These are phyloP conservation scores for Olivierus martensii DNA, from an alignment of 1,140 invertebrate genomes.

Conservation along the genomic window DNA sequence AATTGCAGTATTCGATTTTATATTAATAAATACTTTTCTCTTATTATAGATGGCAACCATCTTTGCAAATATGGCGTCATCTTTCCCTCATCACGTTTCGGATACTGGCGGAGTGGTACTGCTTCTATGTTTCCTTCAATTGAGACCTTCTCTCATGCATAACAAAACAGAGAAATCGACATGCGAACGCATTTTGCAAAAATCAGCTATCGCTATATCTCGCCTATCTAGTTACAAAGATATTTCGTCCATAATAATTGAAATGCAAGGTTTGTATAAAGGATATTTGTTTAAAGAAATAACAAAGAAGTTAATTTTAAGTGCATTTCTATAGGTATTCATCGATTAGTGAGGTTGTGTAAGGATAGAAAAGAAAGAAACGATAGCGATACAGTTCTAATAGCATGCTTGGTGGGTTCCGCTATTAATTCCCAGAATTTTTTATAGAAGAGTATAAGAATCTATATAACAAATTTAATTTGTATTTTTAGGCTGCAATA, in stretches of 20 bases:
- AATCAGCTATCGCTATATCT: constrained; percentile 69
- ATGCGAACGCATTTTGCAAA: constrained; percentile 61
- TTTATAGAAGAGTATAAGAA: too few relatives aligned
- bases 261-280: constrained; percentile 43
- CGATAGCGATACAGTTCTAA: constrained; percentile 54
- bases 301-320: too few relatives aligned
- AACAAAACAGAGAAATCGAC: constrained; percentile 43
- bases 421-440: too few relatives aligned
- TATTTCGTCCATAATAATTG: constrained; percentile 38
- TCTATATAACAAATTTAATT: constrained; percentile 13
- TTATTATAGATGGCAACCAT: constrained; percentile 48
- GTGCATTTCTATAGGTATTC: constrained; percentile 35
- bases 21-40: not conserved
- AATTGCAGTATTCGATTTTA: too few relatives aligned
- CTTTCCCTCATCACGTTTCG: constrained; percentile 30
- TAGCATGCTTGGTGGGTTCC: constrained; percentile 55
- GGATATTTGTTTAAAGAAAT: too few relatives aligned
- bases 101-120: constrained; percentile 44
- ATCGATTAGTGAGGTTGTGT: constrained; percentile 54
- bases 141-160: constrained; percentile 39
- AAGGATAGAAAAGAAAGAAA: constrained; percentile 49
- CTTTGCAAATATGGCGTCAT: constrained; percentile 59
- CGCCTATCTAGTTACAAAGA: constrained; percentile 50
- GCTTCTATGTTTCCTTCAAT: constrained; percentile 58
- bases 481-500: constrained; percentile 44